Evolutionary conservation across 2,797 vertebrate genomes (phyloP), one percentile per base, ranked within the genome.

Genomic region (Urosaurus nigricauda): DNA sequence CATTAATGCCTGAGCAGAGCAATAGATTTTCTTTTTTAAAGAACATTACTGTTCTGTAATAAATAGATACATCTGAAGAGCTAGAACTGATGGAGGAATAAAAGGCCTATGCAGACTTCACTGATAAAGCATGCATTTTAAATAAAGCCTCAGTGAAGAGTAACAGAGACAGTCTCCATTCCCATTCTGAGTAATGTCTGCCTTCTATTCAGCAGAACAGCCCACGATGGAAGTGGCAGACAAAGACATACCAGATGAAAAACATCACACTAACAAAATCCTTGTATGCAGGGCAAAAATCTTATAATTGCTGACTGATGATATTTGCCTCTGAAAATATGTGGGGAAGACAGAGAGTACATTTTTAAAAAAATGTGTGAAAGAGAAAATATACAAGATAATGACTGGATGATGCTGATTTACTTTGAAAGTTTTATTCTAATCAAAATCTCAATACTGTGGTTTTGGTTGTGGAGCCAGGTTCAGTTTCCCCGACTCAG

Each of bases 151-250:
- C 97, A 94, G 96, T 96, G 91, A 94, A 94, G 94, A 92, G 79
- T 43, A 96, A 96, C 97, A 97, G 96, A 97, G 96, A 97, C 97
- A 97, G 96, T 97, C 97, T 98, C 97, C 95, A 16, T 95, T 95
- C 95, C 95, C 95, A 93, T 94, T 97, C 96, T 98, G 97, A 98
- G 96, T 98, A 98, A 98, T 96, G 98, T 98, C 98, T 98, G 97
- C 95, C 95, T 97, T 96, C 96, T 96, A 92, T 97, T 98, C 97
- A 96, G 87, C 95, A 96, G 93, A 97, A 94, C 77, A 87, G 95
- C 92, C 95, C 97, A 96, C 95, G 96, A 96, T 96, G 95, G 96
- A 93, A 97, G 96, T 93, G 97, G 97, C 96, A 97, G 92, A 95
- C 89, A 93, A 95, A 97, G 94, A 92, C 93, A 93, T 96, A 97